These are phyloP conservation scores for Dendrophyllia cribrosa DNA, from an alignment of 64 coral and sea anemone species.

Conservation along the genomic window DNA sequence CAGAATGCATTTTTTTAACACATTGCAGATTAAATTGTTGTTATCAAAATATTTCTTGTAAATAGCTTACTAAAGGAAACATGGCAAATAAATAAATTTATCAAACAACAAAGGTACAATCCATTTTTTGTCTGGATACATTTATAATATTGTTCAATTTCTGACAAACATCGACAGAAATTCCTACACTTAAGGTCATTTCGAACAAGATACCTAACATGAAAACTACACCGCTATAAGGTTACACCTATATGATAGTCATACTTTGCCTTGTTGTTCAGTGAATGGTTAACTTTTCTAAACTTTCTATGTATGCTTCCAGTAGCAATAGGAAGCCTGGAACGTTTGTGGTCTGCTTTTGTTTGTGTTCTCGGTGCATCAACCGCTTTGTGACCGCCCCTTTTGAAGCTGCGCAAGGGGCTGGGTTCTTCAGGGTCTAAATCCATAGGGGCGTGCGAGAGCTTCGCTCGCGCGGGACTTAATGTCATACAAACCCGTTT, in stretches of 20 bases:
- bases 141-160: too few relatives aligned
- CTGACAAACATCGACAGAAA: too few relatives aligned
- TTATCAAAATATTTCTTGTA: background rate
- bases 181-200: too few relatives aligned
- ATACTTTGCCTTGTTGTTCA: slow-evolving; percentile 65
- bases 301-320: slow-evolving; percentile 68
- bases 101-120: background rate
- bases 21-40: background rate
- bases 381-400: background rate
- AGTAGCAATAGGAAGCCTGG: background rate
- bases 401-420: background rate
- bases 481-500: slow-evolving; percentile 11
- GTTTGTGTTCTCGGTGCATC: background rate
- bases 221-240: slow-evolving; percentile 13
- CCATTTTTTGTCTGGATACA: too few relatives aligned
- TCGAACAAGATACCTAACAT: background rate
- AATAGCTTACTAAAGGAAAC: background rate
- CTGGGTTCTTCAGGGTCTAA: background rate
- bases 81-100: background rate
- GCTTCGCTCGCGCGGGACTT: background rate
- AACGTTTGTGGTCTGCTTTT: background rate
- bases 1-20: too few relatives aligned
- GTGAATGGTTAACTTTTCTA: slow-evolving; percentile 50
- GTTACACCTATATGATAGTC: slow-evolving; percentile 82
- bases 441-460: background rate